A percentile compares a stretch with the other conserved stretches of the same genome.
phyloP scores from a whole-genome alignment of 2,888 invertebrate species.

The Agrochola macilenta region DNA sequence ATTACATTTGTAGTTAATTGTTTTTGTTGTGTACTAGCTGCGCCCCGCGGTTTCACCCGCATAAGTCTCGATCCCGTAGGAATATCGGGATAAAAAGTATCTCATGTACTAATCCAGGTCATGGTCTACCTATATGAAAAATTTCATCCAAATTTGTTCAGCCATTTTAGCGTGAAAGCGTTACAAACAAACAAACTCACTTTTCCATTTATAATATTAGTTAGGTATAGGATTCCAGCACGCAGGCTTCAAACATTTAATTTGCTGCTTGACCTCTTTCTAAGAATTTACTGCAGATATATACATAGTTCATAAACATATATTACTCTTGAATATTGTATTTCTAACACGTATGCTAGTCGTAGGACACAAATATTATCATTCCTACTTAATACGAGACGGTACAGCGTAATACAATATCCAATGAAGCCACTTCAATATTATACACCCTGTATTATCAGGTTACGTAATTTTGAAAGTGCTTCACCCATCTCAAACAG shows the following conservation, averaged over 20 bases:
- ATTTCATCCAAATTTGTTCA: no score
- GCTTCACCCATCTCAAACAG: constrained; percentile 35
- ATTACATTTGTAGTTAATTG: background rate
- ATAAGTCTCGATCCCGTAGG: no score
- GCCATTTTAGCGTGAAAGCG: no score
- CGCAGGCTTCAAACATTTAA: background rate
- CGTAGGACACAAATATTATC: background rate
- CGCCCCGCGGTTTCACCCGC: no score
- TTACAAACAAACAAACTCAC: no score
- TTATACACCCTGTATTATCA: constrained; percentile 3
- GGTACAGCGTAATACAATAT: constrained; percentile 14
- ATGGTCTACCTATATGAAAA: no score
- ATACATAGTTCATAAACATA: no score
- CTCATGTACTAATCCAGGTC: no score
- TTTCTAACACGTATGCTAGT: background rate
- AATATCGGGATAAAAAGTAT: no score
- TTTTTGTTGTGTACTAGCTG: background rate
- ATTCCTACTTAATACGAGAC: background rate
- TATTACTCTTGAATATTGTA: background rate
- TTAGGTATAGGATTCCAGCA: background rate
- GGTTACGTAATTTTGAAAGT: constrained; percentile 22
- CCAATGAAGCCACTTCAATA: constrained; percentile 3
- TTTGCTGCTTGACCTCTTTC: background rate
- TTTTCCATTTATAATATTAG: no score
- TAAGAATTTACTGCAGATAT: background rate